Percentiles rank a stretch among this genome's conserved stretches.
Evolutionary conservation across 2,888 invertebrate species (phyloP).

Genomic region (Ochropleura plecta): DNA sequence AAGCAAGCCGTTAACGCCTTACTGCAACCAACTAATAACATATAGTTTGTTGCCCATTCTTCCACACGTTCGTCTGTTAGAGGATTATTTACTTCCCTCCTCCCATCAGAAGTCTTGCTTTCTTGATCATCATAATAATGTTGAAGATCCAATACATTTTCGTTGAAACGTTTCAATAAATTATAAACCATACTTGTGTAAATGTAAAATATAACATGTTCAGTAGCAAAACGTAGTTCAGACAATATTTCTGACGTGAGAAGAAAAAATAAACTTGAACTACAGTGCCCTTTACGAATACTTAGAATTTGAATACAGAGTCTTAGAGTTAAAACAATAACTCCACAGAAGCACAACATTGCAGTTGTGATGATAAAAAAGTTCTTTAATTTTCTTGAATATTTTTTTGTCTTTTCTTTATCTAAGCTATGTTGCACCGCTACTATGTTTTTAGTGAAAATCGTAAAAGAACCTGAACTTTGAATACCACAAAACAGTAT

Average conservation of each 20-base stretch:
- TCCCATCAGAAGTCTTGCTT: not conserved
- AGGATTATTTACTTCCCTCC: not conserved
- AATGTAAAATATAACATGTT: slow-evolving; percentile 26
- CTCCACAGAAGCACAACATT: not conserved
- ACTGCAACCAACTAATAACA: slow-evolving; percentile 30
- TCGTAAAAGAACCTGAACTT: slow-evolving; percentile 7
- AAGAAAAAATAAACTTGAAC: fast-evolving
- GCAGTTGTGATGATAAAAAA: not conserved
- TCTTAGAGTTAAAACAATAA: not conserved
- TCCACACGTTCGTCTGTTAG: not conserved
- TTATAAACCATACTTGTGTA: slow-evolving; percentile 5
- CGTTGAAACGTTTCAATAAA: slow-evolving; percentile 15
- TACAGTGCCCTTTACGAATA: not conserved
- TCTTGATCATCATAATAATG: not conserved
- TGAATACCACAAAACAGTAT: slow-evolving; percentile 8
- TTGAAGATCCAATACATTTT: not conserved
- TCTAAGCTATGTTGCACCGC: not conserved
- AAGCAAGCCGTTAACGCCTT: slow-evolving; percentile 28
- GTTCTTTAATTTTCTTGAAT: not conserved
- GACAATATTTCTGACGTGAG: not conserved
- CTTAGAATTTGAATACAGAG: not conserved
- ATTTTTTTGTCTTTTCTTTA: not conserved
- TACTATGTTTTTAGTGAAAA: not conserved
- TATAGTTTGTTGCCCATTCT: slow-evolving; percentile 32
- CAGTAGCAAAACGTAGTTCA: slow-evolving; percentile 20